Conservation (phyloP, 2,113 vertebrate species). For the Aleadryas rufinucha region DNA sequence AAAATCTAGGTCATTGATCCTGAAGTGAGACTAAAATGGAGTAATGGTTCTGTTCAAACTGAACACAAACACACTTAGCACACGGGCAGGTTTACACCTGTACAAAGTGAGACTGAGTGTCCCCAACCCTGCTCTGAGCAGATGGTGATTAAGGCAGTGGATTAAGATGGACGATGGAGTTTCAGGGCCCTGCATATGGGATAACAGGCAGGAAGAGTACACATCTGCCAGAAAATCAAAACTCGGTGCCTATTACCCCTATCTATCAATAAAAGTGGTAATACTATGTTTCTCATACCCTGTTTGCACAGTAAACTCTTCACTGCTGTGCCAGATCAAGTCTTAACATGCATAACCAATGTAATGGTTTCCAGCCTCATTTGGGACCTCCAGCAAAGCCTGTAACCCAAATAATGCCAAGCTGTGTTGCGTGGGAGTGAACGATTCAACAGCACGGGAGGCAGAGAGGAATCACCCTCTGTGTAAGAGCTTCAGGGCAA, state of each 20-base stretch:
- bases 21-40: not conserved
- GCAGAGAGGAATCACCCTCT: not conserved
- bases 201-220: not conserved
- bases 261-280: not conserved
- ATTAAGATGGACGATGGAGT: not conserved
- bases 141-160: not conserved
- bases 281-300: not conserved
- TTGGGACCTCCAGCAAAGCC: not conserved
- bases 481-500: not conserved
- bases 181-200: not conserved
- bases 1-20: not conserved
- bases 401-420: not conserved
- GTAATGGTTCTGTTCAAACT: not conserved
- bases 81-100: not conserved
- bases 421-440: accelerated
- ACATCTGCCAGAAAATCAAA: not conserved
- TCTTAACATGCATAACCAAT: not conserved
- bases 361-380: not conserved
- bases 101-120: not conserved
- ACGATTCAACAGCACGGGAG: accelerated
- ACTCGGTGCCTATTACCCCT: not conserved
- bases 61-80: not conserved
- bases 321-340: not conserved
- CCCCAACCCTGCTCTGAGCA: not conserved
- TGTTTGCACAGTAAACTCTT: not conserved